These are phyloP conservation scores for Nezara viridula DNA, from an alignment of 2,888 invertebrate genomes.

Conservation along the genomic window DNA sequence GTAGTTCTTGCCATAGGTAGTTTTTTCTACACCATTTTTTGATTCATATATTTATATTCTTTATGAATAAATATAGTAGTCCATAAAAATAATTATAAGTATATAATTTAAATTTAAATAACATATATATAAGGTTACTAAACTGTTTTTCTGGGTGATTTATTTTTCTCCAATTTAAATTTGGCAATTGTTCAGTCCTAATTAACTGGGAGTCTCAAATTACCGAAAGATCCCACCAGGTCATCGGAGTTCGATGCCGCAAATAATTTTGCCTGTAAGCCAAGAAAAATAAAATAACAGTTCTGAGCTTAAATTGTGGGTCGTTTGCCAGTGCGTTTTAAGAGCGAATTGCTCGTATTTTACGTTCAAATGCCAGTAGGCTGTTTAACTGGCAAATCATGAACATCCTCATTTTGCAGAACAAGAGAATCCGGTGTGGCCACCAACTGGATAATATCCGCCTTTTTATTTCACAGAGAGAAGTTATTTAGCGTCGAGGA, in stretches of 20 bases:
- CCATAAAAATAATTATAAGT: no score
- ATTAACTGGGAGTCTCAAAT: background rate
- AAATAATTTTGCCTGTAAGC: background rate
- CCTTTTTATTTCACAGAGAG: background rate
- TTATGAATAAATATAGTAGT: no score
- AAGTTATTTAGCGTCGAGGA: background rate
- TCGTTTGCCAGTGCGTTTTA: background rate
- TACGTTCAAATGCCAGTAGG: constrained; percentile 10
- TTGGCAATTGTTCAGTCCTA: background rate
- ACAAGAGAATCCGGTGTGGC: constrained; percentile 42
- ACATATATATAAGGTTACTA: background rate
- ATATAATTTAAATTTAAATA: background rate
- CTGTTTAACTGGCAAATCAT: constrained; percentile 30
- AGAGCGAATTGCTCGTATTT: background rate
- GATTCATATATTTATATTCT: no score
- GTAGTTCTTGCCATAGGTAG: no score
- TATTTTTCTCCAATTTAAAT: background rate
- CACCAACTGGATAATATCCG: background rate
- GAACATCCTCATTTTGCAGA: constrained; percentile 47
- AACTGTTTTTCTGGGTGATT: background rate
- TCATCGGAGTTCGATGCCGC: background rate
- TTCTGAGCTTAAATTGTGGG: background rate
- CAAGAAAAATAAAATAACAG: background rate
- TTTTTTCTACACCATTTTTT: no score
- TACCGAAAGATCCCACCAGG: background rate